These are phyloP conservation scores for Horisme vitalbata DNA, from an alignment of 2,888 invertebrate species.

Conservation along the genomic window DNA sequence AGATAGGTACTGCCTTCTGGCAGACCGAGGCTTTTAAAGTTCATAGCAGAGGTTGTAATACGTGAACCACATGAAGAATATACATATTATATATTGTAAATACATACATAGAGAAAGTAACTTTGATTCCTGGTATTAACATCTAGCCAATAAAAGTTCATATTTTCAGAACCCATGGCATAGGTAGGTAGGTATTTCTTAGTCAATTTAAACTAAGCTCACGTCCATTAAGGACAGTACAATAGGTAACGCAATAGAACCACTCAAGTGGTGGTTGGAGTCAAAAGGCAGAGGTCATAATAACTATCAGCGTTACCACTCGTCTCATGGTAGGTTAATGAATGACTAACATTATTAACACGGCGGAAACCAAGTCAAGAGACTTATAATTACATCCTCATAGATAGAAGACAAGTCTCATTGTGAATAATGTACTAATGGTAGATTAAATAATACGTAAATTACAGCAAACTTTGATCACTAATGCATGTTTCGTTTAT, in stretches of 20 bases:
- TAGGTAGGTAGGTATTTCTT: neutral
- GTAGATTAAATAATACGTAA: constrained; percentile 7
- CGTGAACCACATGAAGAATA: too few relatives aligned
- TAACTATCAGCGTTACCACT: constrained; percentile 33
- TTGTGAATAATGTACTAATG: too few relatives aligned
- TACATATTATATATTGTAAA: too few relatives aligned
- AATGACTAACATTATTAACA: constrained; percentile 22
- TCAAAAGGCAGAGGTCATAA: constrained; percentile 56
- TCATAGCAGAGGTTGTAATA: too few relatives aligned
- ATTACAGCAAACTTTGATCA: constrained; percentile 33
- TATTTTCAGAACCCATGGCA: too few relatives aligned
- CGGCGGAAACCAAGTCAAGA: constrained; percentile 6
- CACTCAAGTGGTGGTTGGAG: constrained; percentile 48
- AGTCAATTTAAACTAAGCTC: constrained; percentile 33
- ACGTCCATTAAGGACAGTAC: constrained; percentile 37
- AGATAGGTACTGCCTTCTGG: too few relatives aligned
- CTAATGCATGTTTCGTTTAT: constrained; percentile 38
- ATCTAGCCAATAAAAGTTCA: too few relatives aligned
- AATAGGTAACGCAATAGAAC: constrained; percentile 50
- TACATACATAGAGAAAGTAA: too few relatives aligned
- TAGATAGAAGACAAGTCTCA: neutral
- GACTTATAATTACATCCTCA: constrained; percentile 3
- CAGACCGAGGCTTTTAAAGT: too few relatives aligned
- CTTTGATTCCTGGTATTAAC: too few relatives aligned
- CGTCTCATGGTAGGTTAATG: constrained; percentile 12